These are phyloP conservation scores for Philopotamus ludificatus DNA, from an alignment of 1,140 invertebrate species.

Conservation along the genomic window DNA sequence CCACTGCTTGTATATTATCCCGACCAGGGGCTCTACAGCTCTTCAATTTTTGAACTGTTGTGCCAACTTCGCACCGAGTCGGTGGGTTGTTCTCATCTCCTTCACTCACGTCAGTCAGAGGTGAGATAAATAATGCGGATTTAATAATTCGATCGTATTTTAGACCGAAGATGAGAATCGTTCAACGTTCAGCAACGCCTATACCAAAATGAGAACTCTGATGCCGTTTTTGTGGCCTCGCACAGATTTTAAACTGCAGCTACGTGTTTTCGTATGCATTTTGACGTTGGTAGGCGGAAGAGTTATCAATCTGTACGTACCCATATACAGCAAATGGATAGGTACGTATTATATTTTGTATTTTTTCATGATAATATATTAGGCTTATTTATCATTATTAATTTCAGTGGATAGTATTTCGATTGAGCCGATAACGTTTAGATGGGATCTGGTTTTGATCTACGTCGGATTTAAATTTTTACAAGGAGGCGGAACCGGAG, in stretches of 20 bases:
- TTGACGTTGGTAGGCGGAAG: constrained; percentile 74
- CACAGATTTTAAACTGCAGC: constrained; percentile 73
- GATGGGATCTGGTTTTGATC: constrained; percentile 87
- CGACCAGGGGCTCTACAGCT: too few relatives aligned
- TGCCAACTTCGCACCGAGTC: too few relatives aligned
- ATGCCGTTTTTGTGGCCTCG: constrained; percentile 94
- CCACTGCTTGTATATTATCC: too few relatives aligned
- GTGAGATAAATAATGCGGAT: too few relatives aligned
- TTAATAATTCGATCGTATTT: background rate
- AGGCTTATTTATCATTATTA: constrained; percentile 7
- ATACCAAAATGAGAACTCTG: constrained; percentile 76
- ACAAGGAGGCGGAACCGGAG: constrained; percentile 87
- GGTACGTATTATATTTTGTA: constrained; percentile 48
- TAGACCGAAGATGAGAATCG: constrained; percentile 55
- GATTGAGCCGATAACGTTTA: constrained; percentile 59
- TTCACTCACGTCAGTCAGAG: too few relatives aligned
- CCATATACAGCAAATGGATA: constrained; percentile 91
- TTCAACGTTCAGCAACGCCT: constrained; percentile 78
- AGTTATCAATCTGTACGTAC: constrained; percentile 90
- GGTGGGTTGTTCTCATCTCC: too few relatives aligned
- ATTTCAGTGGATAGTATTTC: constrained; percentile 76
- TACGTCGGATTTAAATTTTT: constrained; percentile 89
- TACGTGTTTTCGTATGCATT: constrained; percentile 83
- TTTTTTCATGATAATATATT: constrained; percentile 12
- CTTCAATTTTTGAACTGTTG: too few relatives aligned